phyloP scores from a whole-genome alignment of 2,797 vertebrate species.

The Helicolenus hilgendorfi region DNA sequence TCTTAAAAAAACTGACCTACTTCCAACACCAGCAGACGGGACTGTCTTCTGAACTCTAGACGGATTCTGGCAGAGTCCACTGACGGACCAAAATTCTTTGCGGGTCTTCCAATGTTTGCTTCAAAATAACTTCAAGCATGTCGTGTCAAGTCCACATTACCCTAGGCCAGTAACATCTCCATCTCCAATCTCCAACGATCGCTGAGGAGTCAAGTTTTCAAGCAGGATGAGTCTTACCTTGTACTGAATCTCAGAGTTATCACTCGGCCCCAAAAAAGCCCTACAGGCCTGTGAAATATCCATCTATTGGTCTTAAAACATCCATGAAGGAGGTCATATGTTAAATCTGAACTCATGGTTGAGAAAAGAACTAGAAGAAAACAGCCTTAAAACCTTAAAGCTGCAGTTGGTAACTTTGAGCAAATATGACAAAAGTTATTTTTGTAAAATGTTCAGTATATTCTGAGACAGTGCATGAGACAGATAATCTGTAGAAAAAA shows the following conservation, averaged over 20 bases:
- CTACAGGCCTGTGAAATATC: background rate
- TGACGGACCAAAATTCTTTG: conserved; percentile 36
- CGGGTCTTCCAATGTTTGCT: conserved; percentile 46
- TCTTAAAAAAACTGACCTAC: conserved; percentile 66
- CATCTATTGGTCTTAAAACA: background rate
- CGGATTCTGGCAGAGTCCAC: conserved; percentile 52
- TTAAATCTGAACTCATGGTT: background rate
- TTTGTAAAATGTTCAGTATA: background rate
- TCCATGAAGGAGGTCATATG: background rate
- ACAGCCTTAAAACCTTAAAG: background rate
- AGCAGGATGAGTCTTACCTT: background rate
- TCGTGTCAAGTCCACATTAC: conserved; percentile 33
- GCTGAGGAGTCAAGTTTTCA: conserved; percentile 8
- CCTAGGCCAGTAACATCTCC: conserved; percentile 20
- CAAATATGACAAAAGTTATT: background rate
- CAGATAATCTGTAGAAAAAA: background rate
- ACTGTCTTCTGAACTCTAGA: conserved; percentile 53
- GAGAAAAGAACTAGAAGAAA: background rate
- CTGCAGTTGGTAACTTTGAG: background rate
- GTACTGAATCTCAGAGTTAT: background rate
- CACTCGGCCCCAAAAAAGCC: background rate
- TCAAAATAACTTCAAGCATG: conserved; percentile 51
- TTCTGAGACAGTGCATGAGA: background rate
- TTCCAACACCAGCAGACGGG: conserved; percentile 50
- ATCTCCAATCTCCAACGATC: conserved; percentile 7